Conservation (phyloP, 1,140 invertebrate genomes). For the Formica selysi region DNA sequence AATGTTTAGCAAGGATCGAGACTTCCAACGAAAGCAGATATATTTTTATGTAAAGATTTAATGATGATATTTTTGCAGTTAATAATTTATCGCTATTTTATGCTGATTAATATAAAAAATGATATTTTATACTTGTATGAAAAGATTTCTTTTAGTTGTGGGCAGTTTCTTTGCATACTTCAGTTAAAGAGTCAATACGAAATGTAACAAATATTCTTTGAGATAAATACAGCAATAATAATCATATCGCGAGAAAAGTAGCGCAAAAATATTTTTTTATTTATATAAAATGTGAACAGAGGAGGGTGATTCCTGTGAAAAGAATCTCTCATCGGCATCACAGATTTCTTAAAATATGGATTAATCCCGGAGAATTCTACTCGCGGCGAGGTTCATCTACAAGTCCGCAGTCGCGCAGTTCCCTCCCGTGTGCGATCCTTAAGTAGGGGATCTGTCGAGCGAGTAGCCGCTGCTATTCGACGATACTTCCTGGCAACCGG, state of each 20-base stretch:
- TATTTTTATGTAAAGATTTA: background rate
- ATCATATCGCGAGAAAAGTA: too few relatives aligned
- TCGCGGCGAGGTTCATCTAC: conserved; percentile 47
- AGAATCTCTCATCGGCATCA: background rate
- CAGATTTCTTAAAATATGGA: conserved; percentile 22
- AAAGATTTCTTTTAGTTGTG: background rate
- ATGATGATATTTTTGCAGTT: background rate
- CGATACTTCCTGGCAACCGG: conserved; percentile 75
- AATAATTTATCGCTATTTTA: background rate
- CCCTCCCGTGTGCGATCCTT: conserved; percentile 31
- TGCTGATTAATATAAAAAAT: background rate
- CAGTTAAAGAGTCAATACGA: too few relatives aligned
- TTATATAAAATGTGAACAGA: too few relatives aligned
- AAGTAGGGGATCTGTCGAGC: conserved; percentile 71
- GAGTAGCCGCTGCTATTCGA: conserved; percentile 64
- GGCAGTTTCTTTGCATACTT: background rate
- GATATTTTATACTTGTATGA: background rate
- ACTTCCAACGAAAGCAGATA: background rate
- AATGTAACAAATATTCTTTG: too few relatives aligned
- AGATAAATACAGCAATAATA: too few relatives aligned
- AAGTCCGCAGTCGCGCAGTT: conserved; percentile 13
- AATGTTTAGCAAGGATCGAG: background rate
- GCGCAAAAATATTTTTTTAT: too few relatives aligned
- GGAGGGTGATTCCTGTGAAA: background rate
- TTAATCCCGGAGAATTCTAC: conserved; percentile 54